Base-by-base conservation (phyloP, 2,888 invertebrate species). In the Formica aserva region DNA sequence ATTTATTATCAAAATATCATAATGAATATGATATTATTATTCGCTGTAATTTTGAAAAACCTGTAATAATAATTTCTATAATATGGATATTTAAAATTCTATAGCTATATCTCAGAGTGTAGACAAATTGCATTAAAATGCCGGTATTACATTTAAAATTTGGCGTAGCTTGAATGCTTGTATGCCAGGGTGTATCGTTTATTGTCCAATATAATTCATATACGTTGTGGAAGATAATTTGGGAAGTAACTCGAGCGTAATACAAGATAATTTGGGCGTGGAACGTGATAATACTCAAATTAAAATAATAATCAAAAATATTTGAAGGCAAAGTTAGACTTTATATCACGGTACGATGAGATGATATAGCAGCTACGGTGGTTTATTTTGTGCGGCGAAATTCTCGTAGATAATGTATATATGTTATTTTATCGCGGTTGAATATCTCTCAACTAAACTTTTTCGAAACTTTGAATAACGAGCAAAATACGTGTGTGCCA, bases 271-370 rank as follows among this genome's bases (percentile, higher is more conserved):
- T 78, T 72, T 78, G 32, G 18, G 45, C 45, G 72, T 71, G 38
- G 72, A 71, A 45, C 45, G 57, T 45, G 60, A 71, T 78, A 78
- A 78, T 78, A 18, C 8, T 26, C 22, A 15, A 78, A 78, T 78
- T 72, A 78, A 78, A 78, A 78, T 71, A 78, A 78, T 78, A 72
- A 78, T 71, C 45, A 78, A 71, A 78, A 78, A 78, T 78, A 78
- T 78, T 78, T 71, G 71, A 45, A 6, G 32, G 22, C n/a, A 45
- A 78, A 78, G 57, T 60, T 78, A 41, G 35, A 71, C 55, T 69
- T 41, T 69, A 67, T 29, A 38, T 38, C 9, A 32, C 15, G 15
- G 13, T n/a, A n/a, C 35, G 32, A 71, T 66, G 55, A 22, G 22
- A 57, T 45, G 41, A 60, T 32, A n/a, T 13, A 57, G 18, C 78